phyloP scores from a whole-genome alignment of 2,888 invertebrate species.

The Choristoneura rosaceana region DNA sequence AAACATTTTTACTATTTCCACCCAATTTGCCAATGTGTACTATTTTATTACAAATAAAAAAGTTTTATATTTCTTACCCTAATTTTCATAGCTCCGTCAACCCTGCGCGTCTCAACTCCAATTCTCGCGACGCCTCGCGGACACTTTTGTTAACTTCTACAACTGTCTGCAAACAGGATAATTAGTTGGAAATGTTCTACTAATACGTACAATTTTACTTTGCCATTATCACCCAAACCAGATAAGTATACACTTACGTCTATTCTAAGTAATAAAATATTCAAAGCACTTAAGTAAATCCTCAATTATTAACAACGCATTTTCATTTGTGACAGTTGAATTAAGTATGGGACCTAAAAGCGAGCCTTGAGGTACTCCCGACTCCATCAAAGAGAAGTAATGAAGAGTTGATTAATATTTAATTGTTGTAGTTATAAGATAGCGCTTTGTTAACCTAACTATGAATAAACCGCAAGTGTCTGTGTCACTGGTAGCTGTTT shows the following conservation, averaged over 20 bases:
- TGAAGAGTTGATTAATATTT: slow-evolving; percentile 17
- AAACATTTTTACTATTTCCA: not conserved
- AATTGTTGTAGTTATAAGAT: not conserved
- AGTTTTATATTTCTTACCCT: not conserved
- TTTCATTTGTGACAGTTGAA: slow-evolving; percentile 31
- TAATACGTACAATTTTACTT: slow-evolving; percentile 43
- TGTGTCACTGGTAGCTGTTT: not conserved
- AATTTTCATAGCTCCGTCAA: slow-evolving; percentile 7
- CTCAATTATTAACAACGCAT: slow-evolving; percentile 27
- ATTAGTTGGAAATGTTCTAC: slow-evolving; percentile 40
- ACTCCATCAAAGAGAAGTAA: slow-evolving; percentile 13
- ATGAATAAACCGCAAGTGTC: not conserved
- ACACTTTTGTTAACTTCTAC: slow-evolving; percentile 39
- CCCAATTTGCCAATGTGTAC: not conserved
- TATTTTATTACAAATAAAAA: slow-evolving; percentile 1
- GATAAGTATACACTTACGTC: not conserved
- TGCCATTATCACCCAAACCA: slow-evolving; percentile 27
- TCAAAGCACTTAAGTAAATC: slow-evolving; percentile 17
- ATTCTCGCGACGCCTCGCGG: slow-evolving; percentile 28
- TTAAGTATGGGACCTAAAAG: slow-evolving; percentile 12
- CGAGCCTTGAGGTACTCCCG: slow-evolving; percentile 15
- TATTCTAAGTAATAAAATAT: slow-evolving; percentile 11
- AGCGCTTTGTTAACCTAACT: not conserved
- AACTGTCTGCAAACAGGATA: slow-evolving; percentile 40
- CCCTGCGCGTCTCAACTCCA: slow-evolving; percentile 10